Evolutionary conservation across 2,113 vertebrate genomes (phyloP).

Genomic region (Neolamprologus caudopunctatus): DNA sequence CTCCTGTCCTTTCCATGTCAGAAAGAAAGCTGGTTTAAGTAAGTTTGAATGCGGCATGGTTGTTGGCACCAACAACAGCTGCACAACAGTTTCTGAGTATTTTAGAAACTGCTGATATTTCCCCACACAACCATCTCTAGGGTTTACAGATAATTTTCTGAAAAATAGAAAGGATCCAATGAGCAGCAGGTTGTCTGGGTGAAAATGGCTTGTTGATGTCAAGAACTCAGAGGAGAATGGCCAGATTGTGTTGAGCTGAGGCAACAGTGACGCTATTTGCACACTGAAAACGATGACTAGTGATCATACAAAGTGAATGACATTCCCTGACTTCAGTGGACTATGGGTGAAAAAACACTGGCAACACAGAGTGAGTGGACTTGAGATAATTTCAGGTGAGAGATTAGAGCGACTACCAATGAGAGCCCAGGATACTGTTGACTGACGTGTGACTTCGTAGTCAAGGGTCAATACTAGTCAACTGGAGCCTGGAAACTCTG

Average conservation of each 20-base stretch:
- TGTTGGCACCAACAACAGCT: not conserved
- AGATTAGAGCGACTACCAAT: not conserved
- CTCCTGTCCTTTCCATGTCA: not conserved
- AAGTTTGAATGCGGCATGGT: not conserved
- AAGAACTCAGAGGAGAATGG: not conserved
- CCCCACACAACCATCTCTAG: not conserved
- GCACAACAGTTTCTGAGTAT: not conserved
- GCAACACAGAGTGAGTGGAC: not conserved
- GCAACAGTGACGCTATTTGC: not conserved
- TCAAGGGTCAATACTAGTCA: not conserved
- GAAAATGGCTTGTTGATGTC: not conserved
- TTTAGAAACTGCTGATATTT: not conserved
- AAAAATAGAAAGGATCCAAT: not conserved
- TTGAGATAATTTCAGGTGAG: fast-evolving
- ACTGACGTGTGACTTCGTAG: not conserved
- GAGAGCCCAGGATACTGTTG: not conserved
- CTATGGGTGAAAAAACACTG: not conserved
- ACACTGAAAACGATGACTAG: not conserved
- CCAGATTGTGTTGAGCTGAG: not conserved
- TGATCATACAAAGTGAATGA: not conserved
- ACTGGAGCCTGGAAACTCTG: not conserved
- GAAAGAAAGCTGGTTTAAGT: not conserved
- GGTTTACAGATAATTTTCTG: fast-evolving
- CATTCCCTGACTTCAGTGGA: not conserved
- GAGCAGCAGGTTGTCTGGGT: not conserved